Conservation (phyloP, 1,140 invertebrate species). For the Solen grandis region DNA sequence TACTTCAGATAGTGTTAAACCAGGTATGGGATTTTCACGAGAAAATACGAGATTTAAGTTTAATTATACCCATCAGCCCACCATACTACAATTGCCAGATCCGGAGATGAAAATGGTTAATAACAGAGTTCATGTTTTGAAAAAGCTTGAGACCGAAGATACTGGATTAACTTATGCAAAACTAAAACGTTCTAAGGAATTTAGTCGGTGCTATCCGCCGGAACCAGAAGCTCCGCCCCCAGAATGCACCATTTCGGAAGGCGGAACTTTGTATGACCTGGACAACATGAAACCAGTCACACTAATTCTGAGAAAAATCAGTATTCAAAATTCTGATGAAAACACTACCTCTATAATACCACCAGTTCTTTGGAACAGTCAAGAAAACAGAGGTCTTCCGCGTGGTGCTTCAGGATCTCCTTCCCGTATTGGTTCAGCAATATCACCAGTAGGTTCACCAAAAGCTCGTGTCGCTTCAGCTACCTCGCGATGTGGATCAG, state of each 20-base stretch:
- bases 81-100: conserved; percentile 42
- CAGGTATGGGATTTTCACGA: neutral
- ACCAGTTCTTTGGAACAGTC: neutral
- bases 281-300: conserved; percentile 45
- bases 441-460: neutral
- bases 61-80: conserved; percentile 38
- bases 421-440: neutral
- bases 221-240: conserved; percentile 2
- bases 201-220: conserved; percentile 37
- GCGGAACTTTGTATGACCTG: conserved; percentile 24
- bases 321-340: conserved; percentile 45
- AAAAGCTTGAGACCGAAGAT: conserved; percentile 32
- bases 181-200: conserved; percentile 43
- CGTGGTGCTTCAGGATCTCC: neutral
- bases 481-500: neutral
- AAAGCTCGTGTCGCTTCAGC: neutral
- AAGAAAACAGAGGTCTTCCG: neutral
- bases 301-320: conserved; percentile 51
- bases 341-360: neutral
- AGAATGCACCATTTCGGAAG: neutral
- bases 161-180: conserved; percentile 44
- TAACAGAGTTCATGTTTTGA: conserved; percentile 27
- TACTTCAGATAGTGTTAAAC: too few relatives aligned
- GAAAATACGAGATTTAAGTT: conserved; percentile 15
- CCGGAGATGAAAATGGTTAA: conserved; percentile 20